Conservation (phyloP, 2,888 invertebrate genomes). For the Nesidiocoris tenuis region DNA sequence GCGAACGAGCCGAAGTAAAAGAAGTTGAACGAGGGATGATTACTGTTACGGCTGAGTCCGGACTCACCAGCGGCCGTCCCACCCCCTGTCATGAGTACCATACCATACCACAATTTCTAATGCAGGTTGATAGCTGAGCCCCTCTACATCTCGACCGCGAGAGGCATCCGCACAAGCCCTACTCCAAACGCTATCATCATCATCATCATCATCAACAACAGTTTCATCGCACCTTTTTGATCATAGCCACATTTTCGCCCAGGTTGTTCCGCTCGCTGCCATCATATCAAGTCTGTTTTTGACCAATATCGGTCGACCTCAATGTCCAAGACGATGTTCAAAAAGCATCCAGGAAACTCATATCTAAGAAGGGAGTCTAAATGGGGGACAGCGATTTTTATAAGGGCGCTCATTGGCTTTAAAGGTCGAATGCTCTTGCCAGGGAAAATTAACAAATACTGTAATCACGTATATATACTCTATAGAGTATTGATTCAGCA, state of each 20-base stretch:
- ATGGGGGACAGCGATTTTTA: too few relatives aligned
- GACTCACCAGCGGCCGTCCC: not conserved
- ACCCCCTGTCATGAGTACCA: too few relatives aligned
- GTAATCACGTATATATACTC: too few relatives aligned
- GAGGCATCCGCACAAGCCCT: not conserved
- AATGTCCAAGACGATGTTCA: too few relatives aligned
- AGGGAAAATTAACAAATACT: too few relatives aligned
- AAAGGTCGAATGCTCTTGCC: too few relatives aligned
- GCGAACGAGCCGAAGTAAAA: slow-evolving; percentile 15
- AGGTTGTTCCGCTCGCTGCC: not conserved
- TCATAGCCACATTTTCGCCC: not conserved
- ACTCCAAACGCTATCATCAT: not conserved
- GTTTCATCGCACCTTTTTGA: not conserved
- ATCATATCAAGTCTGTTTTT: too few relatives aligned
- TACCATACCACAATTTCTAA: not conserved
- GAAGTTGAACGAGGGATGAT: slow-evolving; percentile 37
- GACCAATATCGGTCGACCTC: too few relatives aligned
- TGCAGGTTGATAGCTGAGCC: not conserved
- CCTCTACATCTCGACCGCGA: not conserved
- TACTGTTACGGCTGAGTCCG: slow-evolving; percentile 3
- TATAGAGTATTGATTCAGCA: too few relatives aligned
- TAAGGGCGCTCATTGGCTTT: too few relatives aligned
- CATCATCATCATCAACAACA: not conserved
- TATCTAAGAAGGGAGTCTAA: too few relatives aligned
- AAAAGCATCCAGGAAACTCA: too few relatives aligned